Conservation (phyloP, 2,888 invertebrate species). For the Rhodophaea formosa region DNA sequence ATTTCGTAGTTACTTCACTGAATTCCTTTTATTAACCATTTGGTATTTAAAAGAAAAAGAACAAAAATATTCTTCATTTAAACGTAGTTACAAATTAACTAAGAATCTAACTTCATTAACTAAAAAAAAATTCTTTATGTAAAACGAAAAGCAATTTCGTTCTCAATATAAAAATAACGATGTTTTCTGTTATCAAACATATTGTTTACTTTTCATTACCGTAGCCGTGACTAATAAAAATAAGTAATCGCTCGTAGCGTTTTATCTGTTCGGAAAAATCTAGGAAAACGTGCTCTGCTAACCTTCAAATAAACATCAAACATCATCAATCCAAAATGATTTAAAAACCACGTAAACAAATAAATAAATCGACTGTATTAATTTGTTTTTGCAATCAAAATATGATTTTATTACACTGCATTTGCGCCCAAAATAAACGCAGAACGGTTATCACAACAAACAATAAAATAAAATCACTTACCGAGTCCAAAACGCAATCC, state of each 20-base stretch:
- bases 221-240: neutral
- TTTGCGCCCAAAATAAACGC: neutral
- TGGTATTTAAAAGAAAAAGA: too few species aligned
- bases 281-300: neutral
- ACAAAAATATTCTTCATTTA: too few species aligned
- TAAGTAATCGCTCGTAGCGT: neutral
- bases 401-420: neutral
- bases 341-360: neutral
- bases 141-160: too few species aligned
- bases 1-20: too few species aligned
- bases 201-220: neutral
- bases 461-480: constrained; percentile 43
- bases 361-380: neutral
- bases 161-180: neutral
- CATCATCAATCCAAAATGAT: neutral
- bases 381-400: neutral
- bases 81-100: too few species aligned
- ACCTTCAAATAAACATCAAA: neutral
- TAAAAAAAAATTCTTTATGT: too few species aligned
- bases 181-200: neutral
- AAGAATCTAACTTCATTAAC: too few species aligned
- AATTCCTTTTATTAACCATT: too few species aligned
- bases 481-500: constrained; percentile 77
- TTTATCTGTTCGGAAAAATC: neutral
- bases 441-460: neutral